phyloP scores from a whole-genome alignment of 2,797 vertebrate species.

The Psittacula echo region DNA sequence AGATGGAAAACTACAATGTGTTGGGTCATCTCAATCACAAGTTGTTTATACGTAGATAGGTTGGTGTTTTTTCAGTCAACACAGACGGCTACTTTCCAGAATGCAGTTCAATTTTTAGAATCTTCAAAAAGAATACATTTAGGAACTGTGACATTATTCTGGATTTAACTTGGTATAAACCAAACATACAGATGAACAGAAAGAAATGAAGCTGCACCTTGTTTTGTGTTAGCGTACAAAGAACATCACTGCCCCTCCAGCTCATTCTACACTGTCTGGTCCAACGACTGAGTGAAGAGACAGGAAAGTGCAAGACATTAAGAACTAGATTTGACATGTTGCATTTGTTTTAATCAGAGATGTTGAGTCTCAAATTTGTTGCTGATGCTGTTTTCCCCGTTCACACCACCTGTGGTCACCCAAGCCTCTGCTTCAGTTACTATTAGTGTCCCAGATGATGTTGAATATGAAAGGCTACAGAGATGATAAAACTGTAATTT shows the following conservation, averaged over 20 bases:
- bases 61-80: neutral
- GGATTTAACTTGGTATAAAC: neutral
- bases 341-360: neutral
- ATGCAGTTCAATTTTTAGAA: neutral
- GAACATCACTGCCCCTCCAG: neutral
- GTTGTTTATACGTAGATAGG: neutral
- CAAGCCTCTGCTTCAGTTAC: neutral
- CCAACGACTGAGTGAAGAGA: neutral
- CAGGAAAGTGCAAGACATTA: neutral
- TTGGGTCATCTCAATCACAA: neutral
- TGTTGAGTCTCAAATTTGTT: neutral
- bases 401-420: neutral
- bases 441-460: neutral
- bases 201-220: neutral
- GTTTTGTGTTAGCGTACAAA: neutral
- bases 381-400: neutral
- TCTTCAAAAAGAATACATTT: neutral
- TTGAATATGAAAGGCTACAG: neutral
- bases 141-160: neutral
- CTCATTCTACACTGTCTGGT: neutral
- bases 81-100: neutral
- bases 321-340: neutral
- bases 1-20: neutral
- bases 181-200: neutral
- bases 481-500: neutral